Percentiles rank a stretch among this genome's conserved stretches.
Conservation (phyloP, 2,797 vertebrate species). For the Xenentodon cancila region DNA sequence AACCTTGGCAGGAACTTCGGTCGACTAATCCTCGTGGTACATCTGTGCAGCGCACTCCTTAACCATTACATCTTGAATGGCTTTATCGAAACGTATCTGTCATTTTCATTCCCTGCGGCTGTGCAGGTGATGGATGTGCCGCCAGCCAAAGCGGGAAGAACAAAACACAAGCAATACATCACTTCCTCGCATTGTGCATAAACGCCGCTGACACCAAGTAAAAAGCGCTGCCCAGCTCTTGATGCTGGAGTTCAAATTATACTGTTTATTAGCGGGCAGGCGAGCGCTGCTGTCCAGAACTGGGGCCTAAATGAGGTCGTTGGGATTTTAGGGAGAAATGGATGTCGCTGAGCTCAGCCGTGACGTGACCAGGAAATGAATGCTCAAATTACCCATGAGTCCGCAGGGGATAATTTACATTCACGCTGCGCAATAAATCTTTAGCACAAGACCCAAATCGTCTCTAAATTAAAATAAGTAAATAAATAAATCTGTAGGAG, state of each 20-base stretch:
- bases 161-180: conserved; percentile 62
- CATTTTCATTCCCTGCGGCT: conserved; percentile 47
- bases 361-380: too few species aligned
- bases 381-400: neutral
- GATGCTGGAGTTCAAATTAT: conserved; percentile 39
- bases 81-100: conserved; percentile 65
- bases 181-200: conserved; percentile 44
- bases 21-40: conserved; percentile 60
- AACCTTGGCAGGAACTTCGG: conserved; percentile 17
- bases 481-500: neutral
- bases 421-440: neutral
- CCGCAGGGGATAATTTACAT: neutral
- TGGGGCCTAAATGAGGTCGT: conserved; percentile 17
- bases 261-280: conserved; percentile 46
- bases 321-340: conserved; percentile 3
- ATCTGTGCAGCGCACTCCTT: conserved; percentile 68
- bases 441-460: neutral
- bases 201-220: conserved; percentile 57
- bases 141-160: conserved; percentile 31
- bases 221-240: conserved; percentile 33
- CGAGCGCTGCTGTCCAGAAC: conserved; percentile 18
- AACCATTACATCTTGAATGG: conserved; percentile 65
- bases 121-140: conserved; percentile 65
- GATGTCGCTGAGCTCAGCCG: too few species aligned
- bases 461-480: neutral